These are phyloP conservation scores for Mystacides longicornis DNA, from an alignment of 2,888 invertebrate species.

Conservation along the genomic window DNA sequence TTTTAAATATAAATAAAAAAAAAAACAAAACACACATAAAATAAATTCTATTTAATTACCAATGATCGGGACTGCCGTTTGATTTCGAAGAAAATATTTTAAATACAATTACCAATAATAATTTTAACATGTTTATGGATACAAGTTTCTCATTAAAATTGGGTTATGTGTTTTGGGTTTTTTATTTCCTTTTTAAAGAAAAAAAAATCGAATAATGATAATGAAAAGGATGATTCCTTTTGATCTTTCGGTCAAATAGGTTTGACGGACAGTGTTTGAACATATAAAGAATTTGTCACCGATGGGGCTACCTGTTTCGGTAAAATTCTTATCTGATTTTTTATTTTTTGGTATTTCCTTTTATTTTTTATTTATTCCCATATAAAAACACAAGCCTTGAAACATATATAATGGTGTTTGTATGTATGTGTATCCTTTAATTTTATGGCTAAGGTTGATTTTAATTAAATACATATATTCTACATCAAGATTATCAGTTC, in stretches of 20 bases:
- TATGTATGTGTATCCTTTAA: too few species aligned
- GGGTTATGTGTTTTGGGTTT: background rate
- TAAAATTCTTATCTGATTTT: background rate
- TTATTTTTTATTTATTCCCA: too few species aligned
- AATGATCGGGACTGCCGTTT: background rate
- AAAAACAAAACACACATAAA: background rate
- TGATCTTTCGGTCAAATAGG: background rate
- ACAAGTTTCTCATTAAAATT: background rate
- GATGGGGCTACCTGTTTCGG: background rate
- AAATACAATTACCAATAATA: background rate
- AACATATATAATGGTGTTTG: too few species aligned
- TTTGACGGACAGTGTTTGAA: background rate
- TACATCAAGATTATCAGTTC: too few species aligned
- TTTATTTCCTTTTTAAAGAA: too few species aligned
- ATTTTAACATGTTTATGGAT: background rate
- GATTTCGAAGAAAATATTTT: background rate
- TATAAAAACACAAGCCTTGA: too few species aligned
- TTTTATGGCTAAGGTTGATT: too few species aligned
- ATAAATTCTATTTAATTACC: constrained; percentile 1
- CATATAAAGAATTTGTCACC: background rate
- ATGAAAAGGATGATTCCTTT: background rate
- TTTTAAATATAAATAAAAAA: too few species aligned
- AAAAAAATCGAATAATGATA: too few species aligned
- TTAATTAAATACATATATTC: too few species aligned
- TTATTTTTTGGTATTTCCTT: too few species aligned